Evolutionary conservation across 2,797 vertebrate species (phyloP), one percentile per base, ranked within the genome.

Genomic region (Karalla daura): DNA sequence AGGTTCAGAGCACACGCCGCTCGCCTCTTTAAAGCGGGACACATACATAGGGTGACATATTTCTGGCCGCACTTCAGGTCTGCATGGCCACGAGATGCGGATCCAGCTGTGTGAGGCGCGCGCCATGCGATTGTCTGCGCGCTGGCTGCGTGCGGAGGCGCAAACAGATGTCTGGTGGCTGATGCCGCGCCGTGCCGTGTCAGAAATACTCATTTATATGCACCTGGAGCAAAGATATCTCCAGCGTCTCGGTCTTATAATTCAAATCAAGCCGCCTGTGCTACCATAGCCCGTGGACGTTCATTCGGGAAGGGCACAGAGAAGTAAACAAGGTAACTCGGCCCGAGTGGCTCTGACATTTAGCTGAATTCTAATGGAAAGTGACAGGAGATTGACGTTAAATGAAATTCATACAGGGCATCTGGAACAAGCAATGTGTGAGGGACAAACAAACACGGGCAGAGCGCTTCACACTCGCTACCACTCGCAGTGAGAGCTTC

Each of bases 361-460:
- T 92, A 86, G 89, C 91, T 92, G 92, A 93, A 86, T 86, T 90
- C 88, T 94, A 92, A 94, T 91, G 63, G 88, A 90, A 92, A 92
- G 90, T 94, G 94, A 95, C 94, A 94, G 89, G 91, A 93, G 94
- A 94, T 89, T 95, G 94, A 94, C 93, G 87, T 91, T 92, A 87
- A 93, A 93, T 90, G 91, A 92, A 94, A 94, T 94, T 92, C 91
- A 94, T 92, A 93, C 91, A 93, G 91, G 93, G 90, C 91, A 90
- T 86, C 84, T 52, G 80, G 90, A 91, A 90, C 89, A 88, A 86
- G 76, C 86, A 70, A 74, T 23, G 84, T 92, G 89, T 88, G 84
- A 91, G 90, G 73, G 78, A 84, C 88, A 92, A 90, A 92, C 84
- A 88, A 85, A 88, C 78, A 74, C 43, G 63, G 51, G 53, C 71